A percentile compares a stretch with the other conserved stretches of the same genome.
Conservation (phyloP, 2,888 invertebrate genomes). For the Dichetophora obliterata region DNA sequence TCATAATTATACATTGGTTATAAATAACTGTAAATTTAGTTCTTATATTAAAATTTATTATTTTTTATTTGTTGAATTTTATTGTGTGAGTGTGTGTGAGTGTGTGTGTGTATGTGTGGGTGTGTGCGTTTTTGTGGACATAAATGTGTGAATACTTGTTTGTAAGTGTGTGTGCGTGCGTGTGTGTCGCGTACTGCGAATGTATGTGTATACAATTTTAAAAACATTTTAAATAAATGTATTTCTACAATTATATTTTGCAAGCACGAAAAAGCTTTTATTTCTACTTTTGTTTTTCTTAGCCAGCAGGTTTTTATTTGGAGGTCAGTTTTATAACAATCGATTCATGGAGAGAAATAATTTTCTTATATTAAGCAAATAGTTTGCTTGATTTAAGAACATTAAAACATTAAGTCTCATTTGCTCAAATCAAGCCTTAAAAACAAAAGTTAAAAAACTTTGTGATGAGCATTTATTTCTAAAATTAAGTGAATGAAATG, state of each 20-base stretch:
- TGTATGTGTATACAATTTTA: no score
- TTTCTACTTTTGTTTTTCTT: not conserved
- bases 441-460: no score
- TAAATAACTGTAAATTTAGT: not conserved
- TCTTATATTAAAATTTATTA: constrained; percentile 14
- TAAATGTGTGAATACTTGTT: not conserved
- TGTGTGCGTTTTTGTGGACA: no score
- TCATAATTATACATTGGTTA: not conserved
- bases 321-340: no score
- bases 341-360: no score
- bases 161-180: not conserved
- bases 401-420: no score
- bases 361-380: no score
- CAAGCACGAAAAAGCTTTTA: not conserved
- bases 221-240: constrained; percentile 22
- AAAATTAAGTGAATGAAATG: no score
- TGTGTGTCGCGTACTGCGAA: not conserved
- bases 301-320: no score
- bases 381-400: no score
- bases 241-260: constrained; percentile 16
- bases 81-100: constrained; percentile 6
- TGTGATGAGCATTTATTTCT: no score
- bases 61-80: constrained; percentile 16
- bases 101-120: not conserved
- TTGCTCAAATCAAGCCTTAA: no score